Evolutionary conservation across 1,140 invertebrate genomes (phyloP).

Genomic region (Pygmarrhopalites habei): DNA sequence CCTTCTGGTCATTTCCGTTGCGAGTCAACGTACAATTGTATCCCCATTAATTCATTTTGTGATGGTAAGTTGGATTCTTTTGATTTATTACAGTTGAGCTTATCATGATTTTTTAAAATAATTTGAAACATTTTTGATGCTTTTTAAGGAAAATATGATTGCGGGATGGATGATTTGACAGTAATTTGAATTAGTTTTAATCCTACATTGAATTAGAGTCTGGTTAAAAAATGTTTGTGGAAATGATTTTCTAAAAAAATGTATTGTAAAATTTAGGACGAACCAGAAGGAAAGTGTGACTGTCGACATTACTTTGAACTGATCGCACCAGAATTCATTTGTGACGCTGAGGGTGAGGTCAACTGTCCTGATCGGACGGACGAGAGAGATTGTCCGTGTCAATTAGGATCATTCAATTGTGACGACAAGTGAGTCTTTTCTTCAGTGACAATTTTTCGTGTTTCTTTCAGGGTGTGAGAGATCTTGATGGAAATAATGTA

Average conservation of each 20-base stretch:
- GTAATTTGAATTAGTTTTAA: no score
- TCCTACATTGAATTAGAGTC: no score
- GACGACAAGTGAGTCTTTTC: background rate
- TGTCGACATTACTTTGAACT: conserved; percentile 16
- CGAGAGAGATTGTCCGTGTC: conserved; percentile 7
- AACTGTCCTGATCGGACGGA: conserved; percentile 17
- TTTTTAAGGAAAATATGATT: no score
- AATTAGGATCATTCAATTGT: background rate
- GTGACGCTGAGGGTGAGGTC: background rate
- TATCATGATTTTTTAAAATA: no score
- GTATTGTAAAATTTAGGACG: no score
- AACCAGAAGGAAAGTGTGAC: conserved; percentile 11
- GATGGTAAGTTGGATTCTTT: no score
- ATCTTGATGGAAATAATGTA: background rate
- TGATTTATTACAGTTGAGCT: no score
- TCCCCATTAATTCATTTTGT: conserved; percentile 21
- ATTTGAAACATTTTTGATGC: no score
- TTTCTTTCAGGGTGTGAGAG: no score
- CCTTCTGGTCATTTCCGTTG: conserved; percentile 19
- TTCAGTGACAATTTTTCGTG: background rate
- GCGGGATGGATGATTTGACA: conserved; percentile 8
- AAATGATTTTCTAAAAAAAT: no score
- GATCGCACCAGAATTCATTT: conserved; percentile 6
- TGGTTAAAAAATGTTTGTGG: no score
- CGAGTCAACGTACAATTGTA: conserved; percentile 8